Evolutionary conservation across 2,888 invertebrate species (phyloP).

Genomic region (Nebria salina): DNA sequence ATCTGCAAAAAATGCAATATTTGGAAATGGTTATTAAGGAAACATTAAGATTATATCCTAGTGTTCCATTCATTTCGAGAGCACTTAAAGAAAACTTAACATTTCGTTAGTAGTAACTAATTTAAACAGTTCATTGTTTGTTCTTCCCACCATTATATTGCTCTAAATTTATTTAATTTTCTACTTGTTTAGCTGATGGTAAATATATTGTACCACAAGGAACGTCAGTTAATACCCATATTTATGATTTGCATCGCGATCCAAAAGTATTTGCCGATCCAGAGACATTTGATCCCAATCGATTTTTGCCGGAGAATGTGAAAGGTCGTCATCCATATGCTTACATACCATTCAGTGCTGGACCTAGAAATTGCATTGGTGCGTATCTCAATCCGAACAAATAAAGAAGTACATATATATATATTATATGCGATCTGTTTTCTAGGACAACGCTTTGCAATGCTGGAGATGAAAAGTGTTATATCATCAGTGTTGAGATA

Average conservation of each 20-base stretch:
- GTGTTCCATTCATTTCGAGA: conserved; percentile 72
- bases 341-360: conserved; percentile 57
- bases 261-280: conserved; percentile 64
- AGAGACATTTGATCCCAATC: conserved; percentile 61
- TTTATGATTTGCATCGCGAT: conserved; percentile 64
- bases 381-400: conserved; percentile 4
- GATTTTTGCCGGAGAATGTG: conserved; percentile 60
- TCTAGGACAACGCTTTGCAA: conserved; percentile 73
- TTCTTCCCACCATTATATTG: too few relatives aligned
- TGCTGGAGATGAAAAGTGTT: conserved; percentile 71
- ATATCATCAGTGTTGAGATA: conserved; percentile 66
- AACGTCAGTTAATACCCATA: background rate
- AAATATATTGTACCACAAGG: conserved; percentile 20
- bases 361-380: conserved; percentile 58
- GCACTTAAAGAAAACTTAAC: conserved; percentile 62
- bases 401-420: background rate
- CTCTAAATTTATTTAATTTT: too few relatives aligned
- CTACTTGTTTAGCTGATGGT: background rate
- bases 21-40: conserved; percentile 75
- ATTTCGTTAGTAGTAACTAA: conserved; percentile 17
- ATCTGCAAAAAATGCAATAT: conserved; percentile 70
- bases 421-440: conserved; percentile 48
- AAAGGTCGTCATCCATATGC: conserved; percentile 54
- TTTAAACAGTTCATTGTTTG: background rate
- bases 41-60: conserved; percentile 71